Percentiles rank a stretch among this genome's conserved stretches.
These are phyloP conservation scores for Dasyornis broadbenti DNA, from an alignment of 2,113 vertebrate species.

Conservation along the genomic window DNA sequence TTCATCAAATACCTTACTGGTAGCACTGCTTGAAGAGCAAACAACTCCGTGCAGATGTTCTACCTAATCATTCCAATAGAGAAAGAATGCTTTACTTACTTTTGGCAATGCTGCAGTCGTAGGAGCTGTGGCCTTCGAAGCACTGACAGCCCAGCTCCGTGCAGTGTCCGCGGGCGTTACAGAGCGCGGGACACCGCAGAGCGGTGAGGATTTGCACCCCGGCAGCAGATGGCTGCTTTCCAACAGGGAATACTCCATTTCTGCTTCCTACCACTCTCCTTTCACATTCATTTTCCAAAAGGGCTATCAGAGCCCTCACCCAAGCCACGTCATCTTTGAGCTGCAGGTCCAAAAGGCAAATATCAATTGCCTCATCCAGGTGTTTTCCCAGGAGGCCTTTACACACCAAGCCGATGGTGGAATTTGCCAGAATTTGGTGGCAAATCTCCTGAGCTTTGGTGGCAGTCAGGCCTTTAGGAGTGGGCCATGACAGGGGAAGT, in stretches of 20 bases:
- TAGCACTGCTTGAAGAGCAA: constrained; percentile 63
- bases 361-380: constrained; percentile 73
- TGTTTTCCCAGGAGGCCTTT: constrained; percentile 69
- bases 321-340: constrained; percentile 79
- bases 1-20: constrained; percentile 69
- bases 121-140: constrained; percentile 68
- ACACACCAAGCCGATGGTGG: constrained; percentile 72
- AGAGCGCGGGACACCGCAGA: constrained; percentile 76
- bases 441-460: constrained; percentile 73
- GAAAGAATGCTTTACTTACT: constrained; percentile 65
- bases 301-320: constrained; percentile 70
- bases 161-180: constrained; percentile 71
- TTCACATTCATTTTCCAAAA: constrained; percentile 83
- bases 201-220: constrained; percentile 53
- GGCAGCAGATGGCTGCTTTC: neutral
- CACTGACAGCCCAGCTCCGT: constrained; percentile 76
- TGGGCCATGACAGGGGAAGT: constrained; percentile 69
- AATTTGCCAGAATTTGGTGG: constrained; percentile 70
- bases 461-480: constrained; percentile 72
- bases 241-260: neutral
- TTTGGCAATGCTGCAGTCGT: constrained; percentile 74
- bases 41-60: constrained; percentile 56
- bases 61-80: constrained; percentile 41
- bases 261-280: constrained; percentile 70
- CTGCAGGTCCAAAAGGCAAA: constrained; percentile 79